Conservation (phyloP, 2,888 invertebrate species). For the Drosophila differens region DNA sequence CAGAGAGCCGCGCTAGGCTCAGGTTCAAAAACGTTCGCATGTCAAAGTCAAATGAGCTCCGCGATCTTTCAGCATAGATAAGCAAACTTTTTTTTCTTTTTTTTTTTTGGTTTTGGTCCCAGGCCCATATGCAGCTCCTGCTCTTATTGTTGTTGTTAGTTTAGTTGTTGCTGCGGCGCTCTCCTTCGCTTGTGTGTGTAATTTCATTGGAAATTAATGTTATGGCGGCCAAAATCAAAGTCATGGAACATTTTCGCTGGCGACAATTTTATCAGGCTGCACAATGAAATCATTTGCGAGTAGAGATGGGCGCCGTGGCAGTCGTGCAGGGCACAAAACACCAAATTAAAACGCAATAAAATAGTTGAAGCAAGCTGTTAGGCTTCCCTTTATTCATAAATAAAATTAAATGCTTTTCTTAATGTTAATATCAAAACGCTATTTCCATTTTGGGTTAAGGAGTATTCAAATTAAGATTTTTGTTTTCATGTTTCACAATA, state of each 20-base stretch:
- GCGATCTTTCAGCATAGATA: conserved; percentile 79
- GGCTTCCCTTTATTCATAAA: neutral
- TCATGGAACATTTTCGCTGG: conserved; percentile 76
- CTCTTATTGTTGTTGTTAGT: conserved; percentile 26
- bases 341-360: no score
- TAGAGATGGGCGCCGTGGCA: conserved; percentile 33
- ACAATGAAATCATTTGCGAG: conserved; percentile 73
- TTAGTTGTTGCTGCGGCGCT: conserved; percentile 18
- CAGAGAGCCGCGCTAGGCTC: conserved; percentile 34
- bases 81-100: conserved; percentile 47
- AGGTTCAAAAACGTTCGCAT: conserved; percentile 56
- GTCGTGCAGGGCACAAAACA: neutral
- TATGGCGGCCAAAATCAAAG: conserved; percentile 83
- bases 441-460: neutral
- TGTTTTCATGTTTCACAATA: neutral
- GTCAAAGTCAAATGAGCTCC: conserved; percentile 55
- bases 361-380: neutral
- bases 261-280: conserved; percentile 83
- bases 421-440: neutral
- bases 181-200: conserved; percentile 60
- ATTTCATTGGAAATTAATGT: conserved; percentile 80
- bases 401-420: neutral
- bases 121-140: conserved; percentile 26
- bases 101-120: conserved; percentile 33
- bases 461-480: neutral